Evolutionary conservation across 2,113 vertebrate species (phyloP), one percentile per base, ranked within the genome.

Genomic region (Upupa epops): DNA sequence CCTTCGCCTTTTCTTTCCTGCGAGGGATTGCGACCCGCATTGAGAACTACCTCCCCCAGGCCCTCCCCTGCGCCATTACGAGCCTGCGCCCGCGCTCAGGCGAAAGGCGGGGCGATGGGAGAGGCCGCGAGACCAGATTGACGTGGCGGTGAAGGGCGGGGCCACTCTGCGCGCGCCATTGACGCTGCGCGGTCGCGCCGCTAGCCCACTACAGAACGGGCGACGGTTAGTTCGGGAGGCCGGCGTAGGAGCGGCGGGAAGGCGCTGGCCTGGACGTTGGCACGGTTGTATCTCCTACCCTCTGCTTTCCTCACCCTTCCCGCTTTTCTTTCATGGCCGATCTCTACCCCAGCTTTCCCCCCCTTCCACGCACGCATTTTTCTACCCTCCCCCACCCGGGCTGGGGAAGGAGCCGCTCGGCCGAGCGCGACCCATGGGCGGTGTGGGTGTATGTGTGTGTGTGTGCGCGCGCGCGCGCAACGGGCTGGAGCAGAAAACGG

Each of bases 1-100:
- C 40, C 13, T 8, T 20, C 6, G 14, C 28, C 8, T 37, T 32
- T 5, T 11, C 28, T 25, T 59, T 20, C 20, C 19, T 2, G 3
- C 11, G 3, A 5, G 13, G 13, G 3, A 1, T 3, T 17, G 0
- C 4, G 4, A 0, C 8, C 5, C 21, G 5, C 2, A 40, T 0
- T 5, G 24, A 2, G 11, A 26, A 18, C 24, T 7, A 0, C 2
- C 8, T 40, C 26, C 22, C 18, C 55, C 0, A 4, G 17, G 49
- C 10, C 42, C 40, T 42, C 40, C 40, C 40, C 40, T 42, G 40
- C 40, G 40, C 40, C 40, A 42, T 15, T 42, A 11, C 40, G 40
- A 11, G 40, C 11, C 13, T 51, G 29, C 5, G 12, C 81, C 88
- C 26, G 36, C 46, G 56, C 29, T 55, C 28, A 58, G 40, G 32